These are phyloP conservation scores for Leptatherina wallacei DNA, from an alignment of 2,797 vertebrate species.

Conservation along the genomic window DNA sequence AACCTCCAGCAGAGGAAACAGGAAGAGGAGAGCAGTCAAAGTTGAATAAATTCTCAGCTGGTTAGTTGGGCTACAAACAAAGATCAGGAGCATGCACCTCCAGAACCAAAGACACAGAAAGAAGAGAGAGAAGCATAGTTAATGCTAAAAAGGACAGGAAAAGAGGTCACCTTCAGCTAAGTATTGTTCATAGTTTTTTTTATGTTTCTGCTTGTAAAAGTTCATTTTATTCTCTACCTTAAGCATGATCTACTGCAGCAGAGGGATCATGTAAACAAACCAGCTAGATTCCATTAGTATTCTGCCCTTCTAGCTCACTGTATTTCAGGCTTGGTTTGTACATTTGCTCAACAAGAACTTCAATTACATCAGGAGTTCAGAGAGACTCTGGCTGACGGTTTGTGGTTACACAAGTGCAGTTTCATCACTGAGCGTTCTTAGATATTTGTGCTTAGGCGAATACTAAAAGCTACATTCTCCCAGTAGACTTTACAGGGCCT, in stretches of 20 bases:
- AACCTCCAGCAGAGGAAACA: background rate
- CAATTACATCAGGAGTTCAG: slow-evolving; percentile 52
- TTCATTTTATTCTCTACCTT: slow-evolving; percentile 28
- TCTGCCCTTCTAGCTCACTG: slow-evolving; percentile 26
- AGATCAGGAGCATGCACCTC: background rate
- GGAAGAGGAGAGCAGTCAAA: background rate
- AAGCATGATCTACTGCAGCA: slow-evolving; percentile 22
- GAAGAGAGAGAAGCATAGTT: background rate
- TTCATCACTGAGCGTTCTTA: slow-evolving; percentile 47
- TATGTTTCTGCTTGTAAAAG: slow-evolving; percentile 9
- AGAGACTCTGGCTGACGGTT: slow-evolving; percentile 24
- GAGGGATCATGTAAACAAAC: slow-evolving; percentile 36
- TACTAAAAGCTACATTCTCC: slow-evolving; percentile 67
- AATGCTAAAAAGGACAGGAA: background rate
- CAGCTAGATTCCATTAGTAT: slow-evolving; percentile 28
- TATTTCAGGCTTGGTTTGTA: slow-evolving; percentile 44
- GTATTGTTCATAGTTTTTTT: slow-evolving; percentile 14
- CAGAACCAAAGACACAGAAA: background rate
- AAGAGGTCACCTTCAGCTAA: slow-evolving; percentile 10
- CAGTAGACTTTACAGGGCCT: slow-evolving; percentile 46
- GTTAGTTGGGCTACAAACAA: background rate
- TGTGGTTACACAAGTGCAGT: slow-evolving; percentile 38
- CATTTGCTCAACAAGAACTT: slow-evolving; percentile 47
- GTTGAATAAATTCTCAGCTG: background rate
- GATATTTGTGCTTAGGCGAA: slow-evolving; percentile 54